Base-by-base conservation (phyloP, 2,113 vertebrate species). In the Barbus barbus region DNA sequence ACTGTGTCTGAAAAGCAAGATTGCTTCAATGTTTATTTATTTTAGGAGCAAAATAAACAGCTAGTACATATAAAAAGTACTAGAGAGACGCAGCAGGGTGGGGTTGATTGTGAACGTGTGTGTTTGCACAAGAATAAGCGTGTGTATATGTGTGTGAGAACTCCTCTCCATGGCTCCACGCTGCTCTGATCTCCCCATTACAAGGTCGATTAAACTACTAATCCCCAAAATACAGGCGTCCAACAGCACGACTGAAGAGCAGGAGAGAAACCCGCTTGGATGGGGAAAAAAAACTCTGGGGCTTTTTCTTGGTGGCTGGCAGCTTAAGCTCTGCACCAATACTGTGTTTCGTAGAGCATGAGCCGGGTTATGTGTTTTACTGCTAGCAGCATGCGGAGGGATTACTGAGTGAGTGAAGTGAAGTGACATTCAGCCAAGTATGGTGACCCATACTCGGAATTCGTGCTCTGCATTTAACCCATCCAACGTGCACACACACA, bases 171-270 rank as follows among this genome's bases (percentile, higher is more conserved):
- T 93, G 93, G 91, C 91, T 92, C 90, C 91, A 93, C 90, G 92
- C 91, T 85, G 92, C 90, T 91, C 93, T 93, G 94, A 94, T 95
- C 94, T 94, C 93, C 93, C 93, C 91, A 95, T 95, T 95, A 95
- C 94, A 93, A 93, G 94, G 93, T 94, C 93, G 94, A 94, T 95
- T 94, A 95, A 94, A 91, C 90, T 92, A 93, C 94, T 95, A 95
- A 95, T 95, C 94, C 94, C 88, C 91, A 92, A 94, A 95, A 94
- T 94, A 95, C 93, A 93, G 90, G 92, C 90, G 89, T 92, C 91
- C 92, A 94, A 93, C 91, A 91, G 93, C 92, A 93, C 83, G 82
- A 92, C 91, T 88, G 89, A 86, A 85, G 81, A 86, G 90, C 87
- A 85, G 87, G 89, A 89, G 86, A 85, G 60, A 81, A 87, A 85